These are phyloP conservation scores for Arion vulgaris DNA, from an alignment of 1,140 invertebrate species.

Conservation along the genomic window DNA sequence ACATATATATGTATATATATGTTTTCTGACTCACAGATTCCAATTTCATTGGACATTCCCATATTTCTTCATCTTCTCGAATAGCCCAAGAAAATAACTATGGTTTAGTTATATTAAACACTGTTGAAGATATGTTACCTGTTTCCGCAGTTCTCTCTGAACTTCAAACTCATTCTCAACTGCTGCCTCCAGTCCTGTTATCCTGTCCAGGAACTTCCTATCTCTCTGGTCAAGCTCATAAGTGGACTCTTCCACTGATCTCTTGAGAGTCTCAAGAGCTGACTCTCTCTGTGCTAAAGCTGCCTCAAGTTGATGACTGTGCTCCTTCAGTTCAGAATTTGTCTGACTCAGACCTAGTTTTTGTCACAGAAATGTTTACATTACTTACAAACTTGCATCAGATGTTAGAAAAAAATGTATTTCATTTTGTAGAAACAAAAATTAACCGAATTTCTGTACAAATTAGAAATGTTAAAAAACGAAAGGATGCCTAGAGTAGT, in stretches of 20 bases:
- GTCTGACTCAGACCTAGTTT: conserved; percentile 66
- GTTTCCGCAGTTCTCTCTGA: conserved; percentile 69
- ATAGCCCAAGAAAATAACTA: neutral
- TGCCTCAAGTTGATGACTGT: conserved; percentile 68
- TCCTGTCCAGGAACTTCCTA: conserved; percentile 52
- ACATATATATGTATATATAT: no score
- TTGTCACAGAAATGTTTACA: conserved; percentile 26
- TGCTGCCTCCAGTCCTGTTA: conserved; percentile 63
- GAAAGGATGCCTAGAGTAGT: no score
- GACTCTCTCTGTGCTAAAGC: conserved; percentile 67
- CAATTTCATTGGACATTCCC: no score
- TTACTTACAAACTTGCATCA: no score
- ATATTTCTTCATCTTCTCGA: no score
- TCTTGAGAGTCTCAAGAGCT: conserved; percentile 61
- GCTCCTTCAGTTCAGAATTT: conserved; percentile 67
- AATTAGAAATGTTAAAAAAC: no score
- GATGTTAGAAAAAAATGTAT: no score
- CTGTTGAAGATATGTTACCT: conserved; percentile 53
- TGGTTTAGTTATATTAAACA: neutral
- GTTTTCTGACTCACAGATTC: no score
- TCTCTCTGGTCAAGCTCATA: conserved; percentile 54
- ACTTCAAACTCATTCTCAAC: conserved; percentile 67
- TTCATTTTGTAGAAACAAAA: no score
- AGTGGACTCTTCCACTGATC: conserved; percentile 50
- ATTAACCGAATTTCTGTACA: no score